Base-by-base conservation (phyloP, 2,797 vertebrate species). In the Eupleurogrammus muticus region DNA sequence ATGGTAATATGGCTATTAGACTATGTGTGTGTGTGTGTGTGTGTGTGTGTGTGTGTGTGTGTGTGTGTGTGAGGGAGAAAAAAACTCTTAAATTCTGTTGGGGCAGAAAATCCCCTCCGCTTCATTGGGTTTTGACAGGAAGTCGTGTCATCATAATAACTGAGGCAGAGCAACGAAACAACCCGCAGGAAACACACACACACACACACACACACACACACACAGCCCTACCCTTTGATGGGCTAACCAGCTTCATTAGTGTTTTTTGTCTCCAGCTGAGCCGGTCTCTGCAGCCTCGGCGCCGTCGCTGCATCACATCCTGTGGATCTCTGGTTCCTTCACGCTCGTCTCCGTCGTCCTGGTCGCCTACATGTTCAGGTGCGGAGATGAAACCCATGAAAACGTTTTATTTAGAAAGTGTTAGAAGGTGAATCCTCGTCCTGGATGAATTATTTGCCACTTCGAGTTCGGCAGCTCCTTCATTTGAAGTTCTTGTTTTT, bases 91-190 rank as follows among this genome's bases (percentile, higher is more conserved):
- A 59, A 62, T 73, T 23, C 35, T 73, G 57, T 72, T 60, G 6
- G 32, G 34, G 34, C 35, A 78, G 56, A 72, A 81, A 83, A 74
- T 53, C 71, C 75, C 75, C 66, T 76, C 47, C 54, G 56, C 34
- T 40, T 71, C 66, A n/a, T 57, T 82, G 75, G 66, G 79, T 52
- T 83, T 83, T 9, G 82, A 85, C 88, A 90, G 88, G 90, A 90
- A 90, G 57, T 42, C 59, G 51, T 87, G 85, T 82, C 78, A 73
- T 70, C 66, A 80, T 73, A 74, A 68, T 79, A 87, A 76, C 51
- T 79, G 73, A 80, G 82, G 47, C 69, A 61, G n/a, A 78, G 65
- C 65, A 88, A 67, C 67, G 59, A 83, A 75, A 82, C 42, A 72
- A 48, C 49, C 60, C 68, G 75, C 82, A 89, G 87, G 86, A 90